phyloP scores from a whole-genome alignment of 2,888 invertebrate species.

The Poecilus cupreus region DNA sequence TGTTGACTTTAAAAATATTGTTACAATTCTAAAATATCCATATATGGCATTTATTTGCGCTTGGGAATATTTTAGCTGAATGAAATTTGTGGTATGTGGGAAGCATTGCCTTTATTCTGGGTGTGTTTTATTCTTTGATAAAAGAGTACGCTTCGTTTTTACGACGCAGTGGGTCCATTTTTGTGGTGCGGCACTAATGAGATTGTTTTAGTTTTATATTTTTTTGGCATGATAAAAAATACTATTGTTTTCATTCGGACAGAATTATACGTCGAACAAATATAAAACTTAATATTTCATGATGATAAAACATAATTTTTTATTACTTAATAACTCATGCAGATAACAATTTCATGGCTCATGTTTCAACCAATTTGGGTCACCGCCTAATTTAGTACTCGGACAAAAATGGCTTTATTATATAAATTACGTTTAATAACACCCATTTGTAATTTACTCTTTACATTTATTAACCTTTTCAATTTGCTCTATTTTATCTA shows the following conservation, averaged over 20 bases:
- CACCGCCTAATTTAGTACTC: slow-evolving; percentile 19
- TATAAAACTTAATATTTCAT: slow-evolving; percentile 43
- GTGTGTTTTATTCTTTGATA: slow-evolving; percentile 27
- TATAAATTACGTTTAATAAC: slow-evolving; percentile 36
- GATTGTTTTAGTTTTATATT: slow-evolving; percentile 43
- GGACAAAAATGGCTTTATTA: slow-evolving; percentile 34
- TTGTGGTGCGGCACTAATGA: slow-evolving; percentile 23
- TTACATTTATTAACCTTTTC: not conserved
- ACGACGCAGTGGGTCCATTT: slow-evolving; percentile 3
- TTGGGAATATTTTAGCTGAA: slow-evolving; percentile 10
- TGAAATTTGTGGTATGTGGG: slow-evolving; percentile 9
- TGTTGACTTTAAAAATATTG: too few species aligned
- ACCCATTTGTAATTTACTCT: slow-evolving; percentile 1
- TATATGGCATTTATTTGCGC: too few species aligned
- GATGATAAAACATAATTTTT: slow-evolving; percentile 49
- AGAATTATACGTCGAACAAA: slow-evolving; percentile 33
- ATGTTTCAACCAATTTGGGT: slow-evolving; percentile 46
- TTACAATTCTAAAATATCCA: too few species aligned
- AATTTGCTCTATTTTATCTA: not conserved
- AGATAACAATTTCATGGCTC: slow-evolving; percentile 47
- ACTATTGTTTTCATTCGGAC: slow-evolving; percentile 32
- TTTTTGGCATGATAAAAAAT: slow-evolving; percentile 39
- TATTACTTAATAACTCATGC: slow-evolving; percentile 49
- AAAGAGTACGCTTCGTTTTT: slow-evolving; percentile 1
- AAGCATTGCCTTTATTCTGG: not conserved